These are phyloP conservation scores for Lanistes nyassanus DNA, from an alignment of 1,140 invertebrate species.

Conservation along the genomic window DNA sequence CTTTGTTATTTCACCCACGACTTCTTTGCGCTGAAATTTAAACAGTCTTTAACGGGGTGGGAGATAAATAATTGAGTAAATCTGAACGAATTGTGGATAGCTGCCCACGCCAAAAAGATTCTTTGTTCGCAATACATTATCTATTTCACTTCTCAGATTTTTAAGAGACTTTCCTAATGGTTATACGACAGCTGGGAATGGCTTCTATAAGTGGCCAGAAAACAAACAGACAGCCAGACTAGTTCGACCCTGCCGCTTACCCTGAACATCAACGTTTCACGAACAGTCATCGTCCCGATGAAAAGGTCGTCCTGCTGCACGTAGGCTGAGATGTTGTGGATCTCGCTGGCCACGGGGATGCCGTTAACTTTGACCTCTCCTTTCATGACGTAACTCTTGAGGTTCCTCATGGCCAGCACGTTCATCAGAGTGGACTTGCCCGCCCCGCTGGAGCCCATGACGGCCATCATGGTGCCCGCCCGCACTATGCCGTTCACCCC, in stretches of 20 bases:
- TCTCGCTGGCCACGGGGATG: conserved; percentile 60
- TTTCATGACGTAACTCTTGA: conserved; percentile 75
- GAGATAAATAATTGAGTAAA: too few relatives aligned
- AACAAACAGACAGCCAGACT: conserved; percentile 70
- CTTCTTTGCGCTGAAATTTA: too few relatives aligned
- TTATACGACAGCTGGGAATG: not conserved
- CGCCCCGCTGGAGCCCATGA: conserved; percentile 94
- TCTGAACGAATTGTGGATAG: too few relatives aligned
- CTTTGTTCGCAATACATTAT: too few relatives aligned
- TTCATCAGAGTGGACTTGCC: conserved; percentile 96
- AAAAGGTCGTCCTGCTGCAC: conserved; percentile 86
- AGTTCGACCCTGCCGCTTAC: too few relatives aligned
- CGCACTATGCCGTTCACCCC: conserved; percentile 83
- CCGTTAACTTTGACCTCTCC: conserved; percentile 73
- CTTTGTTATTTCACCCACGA: too few relatives aligned
- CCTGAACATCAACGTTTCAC: conserved; percentile 71
- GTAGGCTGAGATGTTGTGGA: conserved; percentile 89
- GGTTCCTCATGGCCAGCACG: conserved; percentile 82
- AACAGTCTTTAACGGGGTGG: too few relatives aligned
- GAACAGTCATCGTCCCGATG: conserved; percentile 70
- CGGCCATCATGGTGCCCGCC: conserved; percentile 88
- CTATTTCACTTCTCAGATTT: too few relatives aligned
- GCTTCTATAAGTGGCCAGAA: conserved; percentile 77
- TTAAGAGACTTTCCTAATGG: too few relatives aligned
- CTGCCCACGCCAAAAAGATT: too few relatives aligned